Percentiles rank a stretch among this genome's conserved stretches.
Evolutionary conservation across 2,113 vertebrate genomes (phyloP).

Genomic region (Paramormyrops kingsleyae): DNA sequence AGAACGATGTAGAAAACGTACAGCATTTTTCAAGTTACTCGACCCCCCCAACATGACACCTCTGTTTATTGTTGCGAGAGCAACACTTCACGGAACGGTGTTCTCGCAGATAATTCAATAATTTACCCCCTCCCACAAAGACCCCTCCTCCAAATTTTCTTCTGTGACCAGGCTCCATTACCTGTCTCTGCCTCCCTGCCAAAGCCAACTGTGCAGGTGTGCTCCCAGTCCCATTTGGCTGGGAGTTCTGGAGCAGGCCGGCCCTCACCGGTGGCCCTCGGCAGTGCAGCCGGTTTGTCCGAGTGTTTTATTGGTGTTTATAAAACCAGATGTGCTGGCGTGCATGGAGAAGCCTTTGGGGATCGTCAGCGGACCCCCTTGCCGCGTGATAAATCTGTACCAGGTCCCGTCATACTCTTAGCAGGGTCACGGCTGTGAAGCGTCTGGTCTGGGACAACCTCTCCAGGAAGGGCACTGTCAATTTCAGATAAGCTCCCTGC

Average conservation of each 20-base stretch:
- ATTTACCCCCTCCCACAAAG: background rate
- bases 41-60: background rate
- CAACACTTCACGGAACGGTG: background rate
- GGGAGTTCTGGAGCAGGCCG: background rate
- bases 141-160: background rate
- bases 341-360: conserved; percentile 27
- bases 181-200: background rate
- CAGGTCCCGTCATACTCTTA: conserved; percentile 23
- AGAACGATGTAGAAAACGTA: background rate
- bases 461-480: background rate
- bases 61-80: conserved; percentile 6
- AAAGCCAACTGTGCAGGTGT: background rate
- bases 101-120: background rate
- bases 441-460: background rate
- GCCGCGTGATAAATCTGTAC: conserved; percentile 29
- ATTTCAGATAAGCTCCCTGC: background rate
- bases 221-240: background rate
- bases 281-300: conserved; percentile 4
- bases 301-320: conserved; percentile 34
- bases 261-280: background rate
- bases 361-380: background rate
- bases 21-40: background rate
- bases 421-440: conserved; percentile 28
- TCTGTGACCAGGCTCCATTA: background rate
- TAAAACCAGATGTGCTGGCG: conserved; percentile 39